A percentile compares a stretch with the other conserved stretches of the same genome.
phyloP scores from a whole-genome alignment of 2,888 invertebrate genomes.

The Tromatobia lineatoria region DNA sequence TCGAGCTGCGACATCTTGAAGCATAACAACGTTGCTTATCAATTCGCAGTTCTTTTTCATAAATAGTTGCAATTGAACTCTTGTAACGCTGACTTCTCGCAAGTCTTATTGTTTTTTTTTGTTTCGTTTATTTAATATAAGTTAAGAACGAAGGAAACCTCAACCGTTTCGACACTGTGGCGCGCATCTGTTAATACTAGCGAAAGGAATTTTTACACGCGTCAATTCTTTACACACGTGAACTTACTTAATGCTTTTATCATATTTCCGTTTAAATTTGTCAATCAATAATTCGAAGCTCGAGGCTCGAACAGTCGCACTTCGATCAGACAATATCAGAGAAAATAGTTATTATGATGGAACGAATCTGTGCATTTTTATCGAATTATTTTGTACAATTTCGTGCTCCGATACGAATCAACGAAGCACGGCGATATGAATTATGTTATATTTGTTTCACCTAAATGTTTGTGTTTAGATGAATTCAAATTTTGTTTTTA shows the following conservation, averaged over 20 bases:
- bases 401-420: conserved; percentile 20
- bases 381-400: conserved; percentile 40
- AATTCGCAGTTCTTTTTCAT: conserved; percentile 14
- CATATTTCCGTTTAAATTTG: conserved; percentile 26
- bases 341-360: conserved; percentile 41
- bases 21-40: not conserved
- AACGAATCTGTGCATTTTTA: conserved; percentile 56
- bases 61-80: conserved; percentile 54
- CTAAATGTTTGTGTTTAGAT: conserved; percentile 84
- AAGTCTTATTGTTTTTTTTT: conserved; percentile 29
- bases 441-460: conserved; percentile 81
- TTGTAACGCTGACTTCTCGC: conserved; percentile 32
- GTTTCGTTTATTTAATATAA: conserved; percentile 20
- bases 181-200: conserved; percentile 44
- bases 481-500: conserved; percentile 81
- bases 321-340: conserved; percentile 54
- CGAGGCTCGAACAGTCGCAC: conserved; percentile 14
- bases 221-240: conserved; percentile 48
- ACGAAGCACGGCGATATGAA: conserved; percentile 14
- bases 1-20: conserved; percentile 20
- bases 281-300: conserved; percentile 17
- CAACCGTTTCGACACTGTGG: conserved; percentile 23
- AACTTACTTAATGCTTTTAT: conserved; percentile 56
- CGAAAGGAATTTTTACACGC: conserved; percentile 47
- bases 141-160: conserved; percentile 41